Evolutionary conservation across 2,888 invertebrate species (phyloP), one percentile per base, ranked within the genome.

Genomic region (Allophyes oxyacanthae): DNA sequence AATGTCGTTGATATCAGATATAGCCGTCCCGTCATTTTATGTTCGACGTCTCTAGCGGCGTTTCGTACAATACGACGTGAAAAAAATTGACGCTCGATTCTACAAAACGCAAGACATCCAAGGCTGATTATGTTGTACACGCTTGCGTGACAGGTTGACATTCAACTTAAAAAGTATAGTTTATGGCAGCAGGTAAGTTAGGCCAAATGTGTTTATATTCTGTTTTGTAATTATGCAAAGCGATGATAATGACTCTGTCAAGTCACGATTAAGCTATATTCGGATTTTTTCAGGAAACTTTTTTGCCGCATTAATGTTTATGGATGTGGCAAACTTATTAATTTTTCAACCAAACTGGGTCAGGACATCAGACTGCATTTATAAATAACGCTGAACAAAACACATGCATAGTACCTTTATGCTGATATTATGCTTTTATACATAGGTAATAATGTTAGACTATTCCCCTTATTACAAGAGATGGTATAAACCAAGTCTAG

Each of bases 131-230:
- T 83, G 77, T 84, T 79, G 80, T 88, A 81, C 76, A 69, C 54
- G 71, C 69, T 91, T 63, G 92, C 91, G 91, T 92, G 92, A 86
- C 85, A 79, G 72, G 63, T 83, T 82, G 83, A 83, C 86, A 88
- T 91, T 91, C 78, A 73, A 77, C 69, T 77, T 78, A 73, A 82
- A 86, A 86, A 86, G 76, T 82, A 79, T 79, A 78, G 77, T 81
- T 82, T 78, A 78, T 73, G 76, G 77, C 67, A 73, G 75, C 40
- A 69, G 68, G 62, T 69, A 75, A 78, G 76, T 82, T 75, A 80
- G 73, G 72, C 70, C 68, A 80, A 83, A 83, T 84, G 82, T 86
- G 85, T 86, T 85, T 83, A 78, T 84, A 80, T 85, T 86, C 72
- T 75, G 79, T 77, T 78, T 67, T 76, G 76, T 86, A 88, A 88